These are phyloP conservation scores for Episyrphus balteatus DNA, from an alignment of 1,140 invertebrate species.

Conservation along the genomic window DNA sequence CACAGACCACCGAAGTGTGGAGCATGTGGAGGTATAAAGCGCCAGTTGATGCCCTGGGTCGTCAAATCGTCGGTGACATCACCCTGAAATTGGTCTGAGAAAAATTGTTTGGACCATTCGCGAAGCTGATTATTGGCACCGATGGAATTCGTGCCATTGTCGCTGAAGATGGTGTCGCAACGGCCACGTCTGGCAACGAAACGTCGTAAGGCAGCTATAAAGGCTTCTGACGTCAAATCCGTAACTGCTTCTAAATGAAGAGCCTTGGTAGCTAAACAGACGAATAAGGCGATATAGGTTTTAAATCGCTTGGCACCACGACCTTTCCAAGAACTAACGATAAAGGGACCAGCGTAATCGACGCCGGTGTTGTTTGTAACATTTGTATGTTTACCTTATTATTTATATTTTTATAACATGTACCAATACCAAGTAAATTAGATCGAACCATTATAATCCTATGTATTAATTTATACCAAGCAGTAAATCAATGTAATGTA, in stretches of 20 bases:
- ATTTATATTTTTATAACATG: no score
- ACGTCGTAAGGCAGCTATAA: constrained; percentile 19
- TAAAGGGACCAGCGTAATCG: constrained; percentile 31
- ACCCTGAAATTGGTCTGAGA: no score
- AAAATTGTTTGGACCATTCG: background rate
- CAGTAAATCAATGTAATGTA: no score
- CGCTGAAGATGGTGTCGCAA: constrained; percentile 16
- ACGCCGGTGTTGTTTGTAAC: constrained; percentile 19
- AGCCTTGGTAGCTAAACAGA: constrained; percentile 15
- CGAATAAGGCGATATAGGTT: constrained; percentile 17
- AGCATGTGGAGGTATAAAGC: constrained; percentile 6
- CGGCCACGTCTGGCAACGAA: constrained; percentile 23
- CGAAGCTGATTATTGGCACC: constrained; percentile 6
- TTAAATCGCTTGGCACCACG: constrained; percentile 6
- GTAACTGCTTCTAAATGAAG: constrained; percentile 22
- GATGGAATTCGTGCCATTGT: constrained; percentile 27
- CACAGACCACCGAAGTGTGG: constrained; percentile 10
- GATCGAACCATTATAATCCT: no score
- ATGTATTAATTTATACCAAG: no score
- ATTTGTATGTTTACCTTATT: no score
- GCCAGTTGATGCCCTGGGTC: background rate
- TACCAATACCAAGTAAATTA: no score
- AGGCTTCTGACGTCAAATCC: constrained; percentile 19
- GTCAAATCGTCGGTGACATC: background rate
- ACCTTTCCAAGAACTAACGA: background rate